phyloP scores from a whole-genome alignment of 2,888 invertebrate genomes.

The Anticlea derivata region DNA sequence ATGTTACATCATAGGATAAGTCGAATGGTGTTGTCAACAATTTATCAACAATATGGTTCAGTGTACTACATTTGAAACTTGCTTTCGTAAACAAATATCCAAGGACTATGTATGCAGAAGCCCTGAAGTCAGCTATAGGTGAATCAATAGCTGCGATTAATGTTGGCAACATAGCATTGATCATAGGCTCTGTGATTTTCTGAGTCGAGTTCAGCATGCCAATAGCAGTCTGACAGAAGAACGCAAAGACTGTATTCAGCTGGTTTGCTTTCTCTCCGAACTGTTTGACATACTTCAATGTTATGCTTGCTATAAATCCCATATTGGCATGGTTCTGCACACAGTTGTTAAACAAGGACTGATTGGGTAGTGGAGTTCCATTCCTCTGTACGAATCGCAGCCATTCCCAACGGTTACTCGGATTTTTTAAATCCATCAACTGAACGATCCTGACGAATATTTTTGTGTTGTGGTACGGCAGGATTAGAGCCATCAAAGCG shows the following conservation, averaged over 20 bases:
- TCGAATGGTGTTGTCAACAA: conserved; percentile 66
- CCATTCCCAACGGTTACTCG: conserved; percentile 90
- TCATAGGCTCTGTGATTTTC: conserved; percentile 84
- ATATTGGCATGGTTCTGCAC: conserved; percentile 73
- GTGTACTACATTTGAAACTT: conserved; percentile 84
- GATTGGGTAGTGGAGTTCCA: conserved; percentile 89
- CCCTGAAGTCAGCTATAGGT: conserved; percentile 86
- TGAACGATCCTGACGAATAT: conserved; percentile 93
- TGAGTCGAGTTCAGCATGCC: conserved; percentile 86
- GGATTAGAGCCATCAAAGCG: conserved; percentile 89
- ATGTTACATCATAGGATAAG: conserved; percentile 82
- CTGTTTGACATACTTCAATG: conserved; percentile 79
- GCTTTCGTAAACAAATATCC: conserved; percentile 88
- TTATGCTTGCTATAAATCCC: conserved; percentile 58
- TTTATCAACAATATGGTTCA: conserved; percentile 84
- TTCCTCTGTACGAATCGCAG: conserved; percentile 88
- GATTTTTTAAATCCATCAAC: conserved; percentile 86
- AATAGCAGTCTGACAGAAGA: conserved; percentile 90
- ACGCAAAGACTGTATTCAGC: conserved; percentile 89
- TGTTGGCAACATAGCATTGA: conserved; percentile 88
- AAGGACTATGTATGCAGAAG: conserved; percentile 89
- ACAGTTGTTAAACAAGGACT: conserved; percentile 89
- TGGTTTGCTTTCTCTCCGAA: conserved; percentile 83
- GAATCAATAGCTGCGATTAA: conserved; percentile 89
- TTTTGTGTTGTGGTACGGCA: conserved; percentile 97